Base-by-base conservation (phyloP, 2,797 vertebrate genomes). In the Phoebastria nigripes region DNA sequence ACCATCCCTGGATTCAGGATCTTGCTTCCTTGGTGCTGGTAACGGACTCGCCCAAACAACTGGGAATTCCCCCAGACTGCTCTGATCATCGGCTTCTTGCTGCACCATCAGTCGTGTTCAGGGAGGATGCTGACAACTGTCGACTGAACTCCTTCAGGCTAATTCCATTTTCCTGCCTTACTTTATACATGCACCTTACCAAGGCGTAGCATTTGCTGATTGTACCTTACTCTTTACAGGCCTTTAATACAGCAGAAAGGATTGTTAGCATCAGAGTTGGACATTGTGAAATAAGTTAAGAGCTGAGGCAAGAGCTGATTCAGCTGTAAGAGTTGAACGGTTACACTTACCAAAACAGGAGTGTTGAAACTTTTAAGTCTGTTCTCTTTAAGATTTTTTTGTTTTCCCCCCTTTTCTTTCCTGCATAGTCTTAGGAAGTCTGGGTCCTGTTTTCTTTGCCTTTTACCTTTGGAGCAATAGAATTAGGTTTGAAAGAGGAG, bases 151-250 rank as follows among this genome's bases (percentile, higher is more conserved):
- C 42, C 61, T 79, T 39, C 14, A 8, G 33, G 44, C 56, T 55
- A 7, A 2, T 39, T 39, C 90, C 33, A 0, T 6, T 55, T 31
- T 16, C 42, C 93, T 77, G 25, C 82, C 73, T 29, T 3, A 7
- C 33, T 51, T 26, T 8, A 44, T 33, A 5, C 1, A 0, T 11
- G 51, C n/a, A 0, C 46, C 35, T 51, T 22, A 9, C 13, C 63
- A 28, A 31, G 71, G 54, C 52, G 12, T 3, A 31, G 44, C 70
- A 5, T 41, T 51, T 42, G 63, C 77, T n/a, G 62, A 1, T 4
- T 7, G n/a, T 37, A 5, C 63, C 81, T 77, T 4, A 0, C 51
- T 20, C 52, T 54, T 59, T 9, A 0, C 44, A 33, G 52, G 33
- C 20, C 44, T 61, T 70, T 8, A 6, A 11, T 18, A 10, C 12